Conservation (phyloP, 64 coral and sea anemone species). For the Montipora efflorescens region DNA sequence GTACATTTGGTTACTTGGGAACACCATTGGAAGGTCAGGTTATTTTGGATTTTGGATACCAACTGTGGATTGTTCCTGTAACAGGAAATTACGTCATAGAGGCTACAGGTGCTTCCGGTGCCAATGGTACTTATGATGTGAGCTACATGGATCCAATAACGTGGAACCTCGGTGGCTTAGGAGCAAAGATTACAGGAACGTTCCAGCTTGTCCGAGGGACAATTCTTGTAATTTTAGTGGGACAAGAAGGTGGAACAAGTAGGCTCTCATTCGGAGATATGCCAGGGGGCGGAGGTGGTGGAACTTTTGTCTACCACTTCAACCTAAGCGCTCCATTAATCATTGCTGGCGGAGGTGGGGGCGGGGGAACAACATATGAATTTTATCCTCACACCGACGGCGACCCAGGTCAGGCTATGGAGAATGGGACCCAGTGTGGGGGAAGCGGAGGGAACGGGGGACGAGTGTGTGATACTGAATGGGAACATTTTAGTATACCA, state of each 20-base stretch:
- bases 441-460: constrained; percentile 51
- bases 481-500: not conserved
- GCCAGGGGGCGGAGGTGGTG: constrained; percentile 74
- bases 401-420: constrained; percentile 57
- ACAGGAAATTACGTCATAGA: constrained; percentile 59
- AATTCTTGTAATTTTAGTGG: constrained; percentile 62
- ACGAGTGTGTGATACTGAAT: not conserved
- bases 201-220: constrained; percentile 27
- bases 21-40: constrained; percentile 28
- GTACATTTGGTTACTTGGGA: constrained; percentile 9
- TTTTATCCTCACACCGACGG: constrained; percentile 48
- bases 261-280: not conserved
- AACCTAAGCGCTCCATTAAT: constrained; percentile 54
- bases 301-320: constrained; percentile 43
- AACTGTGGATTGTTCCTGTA: constrained; percentile 48
- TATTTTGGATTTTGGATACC: not conserved
- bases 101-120: constrained; percentile 45
- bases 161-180: constrained; percentile 35
- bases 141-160: not conserved
- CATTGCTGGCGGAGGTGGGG: constrained; percentile 79
- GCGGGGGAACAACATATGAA: constrained; percentile 11
- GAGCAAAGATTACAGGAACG: constrained; percentile 51
- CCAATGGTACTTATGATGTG: not conserved
- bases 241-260: constrained; percentile 31
- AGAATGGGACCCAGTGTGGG: constrained; percentile 49